Evolutionary conservation across 1,140 invertebrate species (phyloP).

Genomic region (Fopius arisanus): DNA sequence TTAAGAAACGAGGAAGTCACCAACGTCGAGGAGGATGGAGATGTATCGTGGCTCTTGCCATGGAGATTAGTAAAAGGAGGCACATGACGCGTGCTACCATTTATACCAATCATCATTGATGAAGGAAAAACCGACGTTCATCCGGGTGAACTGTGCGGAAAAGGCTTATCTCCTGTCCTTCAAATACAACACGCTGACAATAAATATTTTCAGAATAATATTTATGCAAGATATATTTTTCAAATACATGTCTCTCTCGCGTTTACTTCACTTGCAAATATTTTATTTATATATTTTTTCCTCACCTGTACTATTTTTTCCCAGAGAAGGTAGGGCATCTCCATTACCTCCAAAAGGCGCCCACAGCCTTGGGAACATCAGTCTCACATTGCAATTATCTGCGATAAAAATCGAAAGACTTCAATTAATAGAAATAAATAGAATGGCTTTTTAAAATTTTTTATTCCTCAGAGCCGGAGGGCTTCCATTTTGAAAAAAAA

Average conservation of each 20-base stretch:
- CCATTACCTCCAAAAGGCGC: slow-evolving; percentile 55
- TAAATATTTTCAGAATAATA: background rate
- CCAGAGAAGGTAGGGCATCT: slow-evolving; percentile 53
- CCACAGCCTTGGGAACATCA: slow-evolving; percentile 63
- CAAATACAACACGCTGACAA: background rate
- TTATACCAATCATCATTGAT: slow-evolving; percentile 64
- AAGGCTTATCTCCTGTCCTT: background rate
- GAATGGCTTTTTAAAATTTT: too few species aligned
- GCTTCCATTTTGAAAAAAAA: too few species aligned
- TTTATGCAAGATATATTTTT: too few species aligned
- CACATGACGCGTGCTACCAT: slow-evolving; percentile 62
- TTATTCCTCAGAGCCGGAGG: background rate
- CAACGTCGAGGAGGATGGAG: background rate
- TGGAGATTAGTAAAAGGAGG: slow-evolving; percentile 43
- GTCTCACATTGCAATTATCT: slow-evolving; percentile 57
- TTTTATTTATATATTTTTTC: too few species aligned
- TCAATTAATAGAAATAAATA: too few species aligned
- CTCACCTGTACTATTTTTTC: slow-evolving; percentile 56
- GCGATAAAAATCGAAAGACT: too few species aligned
- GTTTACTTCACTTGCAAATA: too few species aligned
- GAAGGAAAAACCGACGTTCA: slow-evolving; percentile 56
- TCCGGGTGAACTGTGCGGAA: slow-evolving; percentile 44
- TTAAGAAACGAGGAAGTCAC: slow-evolving; percentile 4
- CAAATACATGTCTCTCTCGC: too few species aligned
- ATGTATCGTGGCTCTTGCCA: background rate